Base-by-base conservation (phyloP, 2,113 vertebrate genomes). In the Syngnathus typhle region DNA sequence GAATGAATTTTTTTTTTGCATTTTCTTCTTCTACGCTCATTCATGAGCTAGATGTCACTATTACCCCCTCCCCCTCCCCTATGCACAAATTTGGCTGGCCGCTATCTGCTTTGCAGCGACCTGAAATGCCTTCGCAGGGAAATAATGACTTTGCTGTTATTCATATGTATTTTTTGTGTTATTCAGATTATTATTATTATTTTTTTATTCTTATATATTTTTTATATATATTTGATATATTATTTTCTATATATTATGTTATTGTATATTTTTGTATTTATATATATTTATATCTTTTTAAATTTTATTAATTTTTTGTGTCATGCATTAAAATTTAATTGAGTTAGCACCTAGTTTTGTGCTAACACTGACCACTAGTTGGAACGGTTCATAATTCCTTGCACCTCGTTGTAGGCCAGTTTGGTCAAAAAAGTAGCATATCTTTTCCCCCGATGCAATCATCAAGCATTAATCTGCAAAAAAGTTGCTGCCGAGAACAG, bases 31-130 rank as follows among this genome's bases (percentile, higher is more conserved):
- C 77, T n/a, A 59, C 21, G 64, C 79, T 84, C 77, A 79, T 84
- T 85, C 77, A 82, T 68, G 76, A 83, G 75, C 75, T 69, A 38
- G 65, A 60, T 70, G 77, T 65, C 68, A n/a, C 59, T 39, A 18
- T 72, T 46, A 65, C n/a, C 36, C 19, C 49, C 54, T 37, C 19
- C 10, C 10, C 41, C 41, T 38, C 15, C 0, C 9, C 37, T 46
- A 58, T 59, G 85, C 83, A 85, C 85, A 77, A 84, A 83, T 85
- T 88, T 68, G 60, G 77, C 81, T 84, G 3, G 76, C 82, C 69
- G 74, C 87, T 84, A 81, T 86, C 83, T 64, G 87, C 86, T 88
- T 85, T 83, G 78, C 60, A 71, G 79, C 61, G 19, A 85, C 85
- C 85, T 76, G 52, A 85, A 85, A 85, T 80, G 82, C 80, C 81